Conservation (phyloP, 2,888 invertebrate genomes). For the Tipula helvola region DNA sequence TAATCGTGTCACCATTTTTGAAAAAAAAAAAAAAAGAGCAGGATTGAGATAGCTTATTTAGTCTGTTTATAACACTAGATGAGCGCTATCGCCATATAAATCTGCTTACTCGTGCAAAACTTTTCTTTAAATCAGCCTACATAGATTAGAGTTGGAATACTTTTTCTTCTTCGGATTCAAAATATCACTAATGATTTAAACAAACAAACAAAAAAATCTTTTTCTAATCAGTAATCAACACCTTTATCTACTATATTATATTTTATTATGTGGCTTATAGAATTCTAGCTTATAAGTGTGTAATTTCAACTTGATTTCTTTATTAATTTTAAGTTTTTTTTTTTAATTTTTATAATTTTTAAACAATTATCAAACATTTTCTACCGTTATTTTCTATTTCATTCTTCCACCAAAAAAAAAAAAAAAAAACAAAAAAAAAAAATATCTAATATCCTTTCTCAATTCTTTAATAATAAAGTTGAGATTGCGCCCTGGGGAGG, state of each 20-base stretch:
- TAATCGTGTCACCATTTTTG: not conserved
- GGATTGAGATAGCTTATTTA: not conserved
- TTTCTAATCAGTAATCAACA: not conserved
- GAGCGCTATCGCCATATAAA: not conserved
- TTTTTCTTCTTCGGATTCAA: not conserved
- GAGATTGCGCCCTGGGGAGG: conserved; percentile 67
- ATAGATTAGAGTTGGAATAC: not conserved
- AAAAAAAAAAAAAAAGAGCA: not conserved
- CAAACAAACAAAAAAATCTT: not conserved
- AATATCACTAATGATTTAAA: not conserved
- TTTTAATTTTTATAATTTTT: not conserved
- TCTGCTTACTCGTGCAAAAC: not conserved
- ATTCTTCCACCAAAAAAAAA: conserved; percentile 14
- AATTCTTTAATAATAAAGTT: conserved; percentile 25
- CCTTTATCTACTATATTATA: not conserved
- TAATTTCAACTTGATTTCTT: not conserved
- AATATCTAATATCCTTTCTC: not conserved
- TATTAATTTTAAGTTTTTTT: not conserved
- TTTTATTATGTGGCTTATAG: not conserved
- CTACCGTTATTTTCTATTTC: conserved; percentile 11
- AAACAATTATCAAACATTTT: not conserved
- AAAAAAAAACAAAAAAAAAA: conserved; percentile 13
- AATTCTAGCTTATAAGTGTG: not conserved
- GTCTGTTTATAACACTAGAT: not conserved
- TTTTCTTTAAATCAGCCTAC: not conserved